Evolutionary conservation across 2,113 vertebrate species (phyloP).

Genomic region (Phyllopteryx taeniolatus): DNA sequence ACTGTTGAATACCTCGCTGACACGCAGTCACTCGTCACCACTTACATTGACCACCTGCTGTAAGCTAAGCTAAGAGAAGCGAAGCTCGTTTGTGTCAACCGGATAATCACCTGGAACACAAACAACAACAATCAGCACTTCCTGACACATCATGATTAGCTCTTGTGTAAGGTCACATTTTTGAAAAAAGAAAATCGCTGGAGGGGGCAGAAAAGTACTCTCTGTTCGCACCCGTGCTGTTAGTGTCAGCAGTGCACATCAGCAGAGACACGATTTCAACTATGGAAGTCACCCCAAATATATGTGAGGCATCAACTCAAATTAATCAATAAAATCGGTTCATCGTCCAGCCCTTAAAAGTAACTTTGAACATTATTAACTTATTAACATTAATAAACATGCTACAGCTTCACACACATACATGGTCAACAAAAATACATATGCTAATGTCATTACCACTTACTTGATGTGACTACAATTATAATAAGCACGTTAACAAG

Average conservation of each 20-base stretch:
- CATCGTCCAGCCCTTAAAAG: neutral
- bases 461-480: too few relatives aligned
- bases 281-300: too few relatives aligned
- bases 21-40: constrained; percentile 72
- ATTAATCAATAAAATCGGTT: too few relatives aligned
- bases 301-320: too few relatives aligned
- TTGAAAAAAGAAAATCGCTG: too few relatives aligned
- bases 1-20: constrained; percentile 71
- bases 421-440: neutral
- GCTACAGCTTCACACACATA: neutral
- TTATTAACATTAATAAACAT: too few relatives aligned
- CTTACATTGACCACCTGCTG: constrained; percentile 62
- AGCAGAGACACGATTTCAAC: too few relatives aligned
- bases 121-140: neutral
- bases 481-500: neutral
- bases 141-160: neutral
- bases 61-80: constrained; percentile 55
- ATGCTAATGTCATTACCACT: too few relatives aligned
- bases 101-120: constrained; percentile 49
- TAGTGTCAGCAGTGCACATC: too few relatives aligned
- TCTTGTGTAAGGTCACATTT: too few relatives aligned
- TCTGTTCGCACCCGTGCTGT: too few relatives aligned
- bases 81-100: constrained; percentile 52
- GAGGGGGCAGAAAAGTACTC: too few relatives aligned
- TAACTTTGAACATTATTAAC: neutral